Evolutionary conservation across 2,797 vertebrate species (phyloP).

Genomic region (Glyptemys insculpta): DNA sequence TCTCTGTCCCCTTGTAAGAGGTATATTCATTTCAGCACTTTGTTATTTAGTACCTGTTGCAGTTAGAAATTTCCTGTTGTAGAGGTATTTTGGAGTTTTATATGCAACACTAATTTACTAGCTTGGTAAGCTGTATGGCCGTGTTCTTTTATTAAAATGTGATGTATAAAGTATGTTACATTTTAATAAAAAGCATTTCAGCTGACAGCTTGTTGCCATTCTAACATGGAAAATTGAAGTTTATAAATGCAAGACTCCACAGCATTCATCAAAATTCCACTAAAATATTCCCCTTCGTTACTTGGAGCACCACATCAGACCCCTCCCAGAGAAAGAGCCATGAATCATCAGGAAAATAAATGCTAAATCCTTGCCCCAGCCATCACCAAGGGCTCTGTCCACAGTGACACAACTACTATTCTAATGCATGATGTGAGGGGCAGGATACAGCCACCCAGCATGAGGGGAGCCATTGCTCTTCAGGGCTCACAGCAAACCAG

Average conservation of each 20-base stretch:
- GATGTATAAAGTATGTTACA: conserved; percentile 1
- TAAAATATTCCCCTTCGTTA: conserved; percentile 3
- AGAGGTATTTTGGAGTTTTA: conserved; percentile 45
- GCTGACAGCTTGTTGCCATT: conserved; percentile 25
- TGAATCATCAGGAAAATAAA: neutral
- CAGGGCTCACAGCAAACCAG: neutral
- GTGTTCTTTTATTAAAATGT: neutral
- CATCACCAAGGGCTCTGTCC: neutral
- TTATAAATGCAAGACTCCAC: conserved; percentile 22
- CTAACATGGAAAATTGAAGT: neutral
- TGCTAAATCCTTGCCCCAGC: neutral
- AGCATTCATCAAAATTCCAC: conserved; percentile 31
- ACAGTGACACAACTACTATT: rapidly evolving
- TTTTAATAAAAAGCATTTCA: conserved; percentile 49
- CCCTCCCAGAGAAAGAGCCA: neutral
- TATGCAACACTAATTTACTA: neutral
- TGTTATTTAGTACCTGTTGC: conserved; percentile 53
- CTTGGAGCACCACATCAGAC: neutral
- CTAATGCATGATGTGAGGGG: neutral
- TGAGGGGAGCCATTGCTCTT: rapidly evolving
- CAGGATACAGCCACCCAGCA: neutral
- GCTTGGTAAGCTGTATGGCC: neutral
- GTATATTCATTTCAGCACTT: conserved; percentile 5
- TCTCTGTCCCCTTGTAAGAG: conserved; percentile 12
- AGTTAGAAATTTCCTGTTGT: conserved; percentile 46